These are phyloP conservation scores for Drosophila mercatorum DNA, from an alignment of 2,888 invertebrate species.

Conservation along the genomic window DNA sequence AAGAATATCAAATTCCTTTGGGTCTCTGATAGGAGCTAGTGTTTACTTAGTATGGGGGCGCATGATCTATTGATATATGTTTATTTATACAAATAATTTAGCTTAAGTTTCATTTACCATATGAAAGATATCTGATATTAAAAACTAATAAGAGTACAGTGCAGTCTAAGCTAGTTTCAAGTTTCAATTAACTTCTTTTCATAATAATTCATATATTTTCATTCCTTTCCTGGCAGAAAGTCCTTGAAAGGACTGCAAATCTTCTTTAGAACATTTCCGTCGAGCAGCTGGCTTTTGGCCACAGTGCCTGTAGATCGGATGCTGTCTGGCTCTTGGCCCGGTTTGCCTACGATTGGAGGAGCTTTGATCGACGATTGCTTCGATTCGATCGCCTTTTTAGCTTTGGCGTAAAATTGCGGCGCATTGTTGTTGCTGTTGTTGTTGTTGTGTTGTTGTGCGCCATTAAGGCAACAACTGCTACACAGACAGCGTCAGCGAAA, in stretches of 20 bases:
- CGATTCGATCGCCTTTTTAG: slow-evolving; percentile 75
- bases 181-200: too few relatives aligned
- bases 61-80: not conserved
- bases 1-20: not conserved
- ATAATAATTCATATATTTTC: too few relatives aligned
- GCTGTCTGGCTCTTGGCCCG: slow-evolving; percentile 52
- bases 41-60: not conserved
- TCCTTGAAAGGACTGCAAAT: not conserved
- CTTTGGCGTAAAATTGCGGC: slow-evolving; percentile 76
- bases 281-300: slow-evolving; percentile 9
- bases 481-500: slow-evolving; percentile 51
- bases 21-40: not conserved
- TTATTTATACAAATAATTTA: too few relatives aligned
- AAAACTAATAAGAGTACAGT: not conserved
- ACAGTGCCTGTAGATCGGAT: slow-evolving; percentile 39
- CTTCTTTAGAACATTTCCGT: not conserved
- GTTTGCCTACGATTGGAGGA: slow-evolving; percentile 63
- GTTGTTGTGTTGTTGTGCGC: slow-evolving; percentile 41
- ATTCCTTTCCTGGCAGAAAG: too few relatives aligned
- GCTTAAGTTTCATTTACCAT: too few relatives aligned
- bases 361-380: slow-evolving; percentile 63
- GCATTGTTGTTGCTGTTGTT: slow-evolving; percentile 45
- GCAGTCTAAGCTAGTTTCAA: not conserved
- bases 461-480: slow-evolving; percentile 73
- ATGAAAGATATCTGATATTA: too few relatives aligned